Conservation (phyloP, 2,113 vertebrate genomes). For the Chascanopsetta lugubris region DNA sequence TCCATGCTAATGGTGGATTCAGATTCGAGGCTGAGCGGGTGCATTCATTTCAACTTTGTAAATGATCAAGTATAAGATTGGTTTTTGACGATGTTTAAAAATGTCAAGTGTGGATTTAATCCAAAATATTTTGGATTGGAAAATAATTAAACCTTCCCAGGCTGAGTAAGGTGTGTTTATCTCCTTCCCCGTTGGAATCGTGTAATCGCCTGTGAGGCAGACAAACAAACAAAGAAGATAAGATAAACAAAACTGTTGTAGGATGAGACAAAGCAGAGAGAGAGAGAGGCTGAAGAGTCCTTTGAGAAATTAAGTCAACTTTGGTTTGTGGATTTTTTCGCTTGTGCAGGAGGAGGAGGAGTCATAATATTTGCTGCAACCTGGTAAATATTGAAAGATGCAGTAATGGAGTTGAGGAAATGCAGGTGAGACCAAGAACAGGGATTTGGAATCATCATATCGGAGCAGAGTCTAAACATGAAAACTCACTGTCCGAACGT, state of each 20-base stretch:
- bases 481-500: too few relatives aligned
- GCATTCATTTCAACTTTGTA: background rate
- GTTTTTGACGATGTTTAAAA: background rate
- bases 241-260: conserved; percentile 46
- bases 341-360: conserved; percentile 30
- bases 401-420: conserved; percentile 40
- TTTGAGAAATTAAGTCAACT: conserved; percentile 57
- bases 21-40: background rate
- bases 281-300: conserved; percentile 43
- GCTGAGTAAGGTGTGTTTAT: conserved; percentile 29
- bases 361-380: conserved; percentile 37
- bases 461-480: background rate
- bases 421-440: conserved; percentile 40
- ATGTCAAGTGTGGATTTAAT: too few relatives aligned
- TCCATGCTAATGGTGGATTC: conserved; percentile 53
- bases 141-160: conserved; percentile 14
- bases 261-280: conserved; percentile 24
- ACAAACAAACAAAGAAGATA: conserved; percentile 44
- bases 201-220: conserved; percentile 39
- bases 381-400: conserved; percentile 56
- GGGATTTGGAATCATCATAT: background rate
- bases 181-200: conserved; percentile 31
- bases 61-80: background rate
- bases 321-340: conserved; percentile 55
- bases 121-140: too few relatives aligned